phyloP scores from a whole-genome alignment of 2,888 invertebrate genomes.

The Catocala sponsa region DNA sequence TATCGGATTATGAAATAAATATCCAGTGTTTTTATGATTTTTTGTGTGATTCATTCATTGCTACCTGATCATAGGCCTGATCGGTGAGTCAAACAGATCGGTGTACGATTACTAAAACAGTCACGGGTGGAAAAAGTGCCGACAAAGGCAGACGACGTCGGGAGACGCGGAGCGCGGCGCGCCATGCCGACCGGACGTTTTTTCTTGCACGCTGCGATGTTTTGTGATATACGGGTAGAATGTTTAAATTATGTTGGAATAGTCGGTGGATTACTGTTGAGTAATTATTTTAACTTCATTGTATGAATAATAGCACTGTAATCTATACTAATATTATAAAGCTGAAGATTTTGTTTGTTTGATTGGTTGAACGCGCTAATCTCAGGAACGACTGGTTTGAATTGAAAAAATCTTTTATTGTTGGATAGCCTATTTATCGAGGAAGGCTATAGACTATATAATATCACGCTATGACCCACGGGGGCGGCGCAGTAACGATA shows the following conservation, averaged over 20 bases:
- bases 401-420: too few species aligned
- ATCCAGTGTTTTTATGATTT: constrained; percentile 28
- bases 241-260: constrained; percentile 7
- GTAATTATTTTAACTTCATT: too few species aligned
- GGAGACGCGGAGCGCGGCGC: constrained; percentile 53
- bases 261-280: background rate
- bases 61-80: constrained; percentile 76
- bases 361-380: too few species aligned
- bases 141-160: constrained; percentile 77
- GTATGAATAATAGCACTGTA: too few species aligned
- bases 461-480: too few species aligned
- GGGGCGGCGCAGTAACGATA: too few species aligned
- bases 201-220: constrained; percentile 60
- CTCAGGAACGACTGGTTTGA: too few species aligned
- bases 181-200: constrained; percentile 67
- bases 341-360: too few species aligned
- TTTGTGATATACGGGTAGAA: constrained; percentile 47
- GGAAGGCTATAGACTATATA: too few species aligned
- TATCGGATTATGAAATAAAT: constrained; percentile 57
- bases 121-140: constrained; percentile 84
- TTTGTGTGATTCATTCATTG: constrained; percentile 66
- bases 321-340: too few species aligned
- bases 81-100: constrained; percentile 72
- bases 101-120: constrained; percentile 85
- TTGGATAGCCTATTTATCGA: too few species aligned